Conservation (phyloP, 2,888 invertebrate genomes). For the Chamaedrilus cognettii region DNA sequence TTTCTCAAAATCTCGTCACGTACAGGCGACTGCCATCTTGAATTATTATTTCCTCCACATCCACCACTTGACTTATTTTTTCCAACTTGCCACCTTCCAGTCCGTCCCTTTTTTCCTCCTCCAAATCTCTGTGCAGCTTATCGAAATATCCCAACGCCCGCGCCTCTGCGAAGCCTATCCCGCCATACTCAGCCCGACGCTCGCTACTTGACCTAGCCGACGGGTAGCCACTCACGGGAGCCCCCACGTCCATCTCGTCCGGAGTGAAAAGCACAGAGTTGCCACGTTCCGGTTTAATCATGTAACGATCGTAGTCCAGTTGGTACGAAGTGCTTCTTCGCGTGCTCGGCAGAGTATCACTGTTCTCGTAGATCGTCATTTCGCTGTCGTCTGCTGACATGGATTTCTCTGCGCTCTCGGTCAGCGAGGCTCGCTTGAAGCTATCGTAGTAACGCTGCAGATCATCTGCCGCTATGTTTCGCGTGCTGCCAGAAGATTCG, state of each 20-base stretch:
- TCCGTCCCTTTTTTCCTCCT: background rate
- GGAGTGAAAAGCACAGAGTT: background rate
- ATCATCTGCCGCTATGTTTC: background rate
- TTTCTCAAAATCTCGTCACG: too few relatives aligned
- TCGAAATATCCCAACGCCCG: background rate
- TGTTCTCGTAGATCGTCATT: background rate
- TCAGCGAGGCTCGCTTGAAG: background rate
- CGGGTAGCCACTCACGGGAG: background rate
- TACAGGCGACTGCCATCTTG: too few relatives aligned
- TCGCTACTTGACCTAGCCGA: background rate
- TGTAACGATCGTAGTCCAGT: background rate
- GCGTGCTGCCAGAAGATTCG: background rate
- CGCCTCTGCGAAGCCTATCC: background rate
- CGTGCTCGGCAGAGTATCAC: background rate
- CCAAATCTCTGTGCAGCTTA: background rate
- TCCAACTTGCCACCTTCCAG: too few relatives aligned
- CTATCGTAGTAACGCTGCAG: background rate
- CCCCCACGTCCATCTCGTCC: background rate
- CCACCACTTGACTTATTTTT: too few relatives aligned
- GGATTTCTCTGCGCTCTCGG: too few relatives aligned
- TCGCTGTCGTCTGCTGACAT: too few relatives aligned
- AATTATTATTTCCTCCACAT: too few relatives aligned
- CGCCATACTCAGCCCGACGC: background rate
- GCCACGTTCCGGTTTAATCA: background rate
- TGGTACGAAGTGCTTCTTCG: background rate